phyloP scores from a whole-genome alignment of 1,140 invertebrate species.

The Thaumatotibia leucotreta region DNA sequence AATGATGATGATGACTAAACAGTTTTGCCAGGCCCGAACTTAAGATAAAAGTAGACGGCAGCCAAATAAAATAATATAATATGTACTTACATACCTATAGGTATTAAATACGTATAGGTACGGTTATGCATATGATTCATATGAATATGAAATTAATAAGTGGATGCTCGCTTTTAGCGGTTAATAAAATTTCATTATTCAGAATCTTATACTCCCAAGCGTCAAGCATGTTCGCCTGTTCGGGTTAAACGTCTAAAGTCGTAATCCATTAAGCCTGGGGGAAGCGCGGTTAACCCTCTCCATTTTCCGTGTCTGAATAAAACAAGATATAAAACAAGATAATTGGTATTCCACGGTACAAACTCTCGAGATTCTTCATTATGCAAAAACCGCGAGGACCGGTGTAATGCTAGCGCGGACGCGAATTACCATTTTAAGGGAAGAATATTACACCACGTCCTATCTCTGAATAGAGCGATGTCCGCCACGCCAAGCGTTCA shows the following conservation, averaged over 20 bases:
- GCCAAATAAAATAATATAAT: too few species aligned
- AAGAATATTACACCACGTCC: not conserved
- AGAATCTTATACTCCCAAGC: not conserved
- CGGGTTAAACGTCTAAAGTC: not conserved
- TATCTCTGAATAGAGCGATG: not conserved
- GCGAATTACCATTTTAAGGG: not conserved
- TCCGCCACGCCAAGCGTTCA: not conserved
- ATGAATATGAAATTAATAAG: not conserved
- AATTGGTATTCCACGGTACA: not conserved
- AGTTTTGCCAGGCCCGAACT: too few species aligned
- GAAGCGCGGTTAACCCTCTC: not conserved
- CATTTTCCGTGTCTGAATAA: not conserved
- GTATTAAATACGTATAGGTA: too few species aligned
- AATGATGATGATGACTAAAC: too few species aligned
- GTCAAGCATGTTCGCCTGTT: not conserved
- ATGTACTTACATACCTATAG: too few species aligned
- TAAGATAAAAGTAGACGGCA: too few species aligned
- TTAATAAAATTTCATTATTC: not conserved
- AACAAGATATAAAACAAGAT: too few species aligned
- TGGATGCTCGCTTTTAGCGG: not conserved
- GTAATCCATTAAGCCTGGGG: not conserved
- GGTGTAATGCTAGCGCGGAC: not conserved
- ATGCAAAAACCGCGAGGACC: constrained; percentile 8
- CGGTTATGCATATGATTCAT: too few species aligned
- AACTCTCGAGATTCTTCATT: not conserved